Evolutionary conservation across 1,140 invertebrate genomes (phyloP), one percentile per base, ranked within the genome.

Genomic region (Lordiphosa stackelbergi): DNA sequence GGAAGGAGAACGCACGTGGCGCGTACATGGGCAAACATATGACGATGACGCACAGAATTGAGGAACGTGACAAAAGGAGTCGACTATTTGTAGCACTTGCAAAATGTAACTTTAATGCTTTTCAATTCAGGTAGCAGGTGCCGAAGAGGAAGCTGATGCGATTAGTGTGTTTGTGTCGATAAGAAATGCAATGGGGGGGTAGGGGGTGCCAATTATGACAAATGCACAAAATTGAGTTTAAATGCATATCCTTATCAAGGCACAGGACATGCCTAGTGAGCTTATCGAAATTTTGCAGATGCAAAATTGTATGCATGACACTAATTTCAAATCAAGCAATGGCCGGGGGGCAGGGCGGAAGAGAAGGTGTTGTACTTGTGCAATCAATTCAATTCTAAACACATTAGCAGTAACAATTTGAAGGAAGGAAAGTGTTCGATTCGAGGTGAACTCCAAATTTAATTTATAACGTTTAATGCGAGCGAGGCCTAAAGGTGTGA

Each of bases 141-240:
- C 16, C 28, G 37, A 35, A 6, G n/a, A 35, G 37, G 7, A 64
- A 13, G 45, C 61, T 61, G 46, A 62, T 51, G 40, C 54, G 64
- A 59, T 65, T 64, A 56, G 55, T 41, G 16, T 38, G 22, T 46
- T 45, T 46, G 58, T 54, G 40, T 22, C 12, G 37, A 34, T 13
- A 13, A 19, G 13, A 10, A 35, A 11, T 43, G 19, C 48, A 19
- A 35, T 12, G 9, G 43, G 24, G 7, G n/a, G 9, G n/a, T n/a
- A 52, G 48, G 53, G 28, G 28, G 22, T 56, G 48, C 45, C 73
- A 81, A 79, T 79, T 81, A 79, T 79, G 75, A 79, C 71, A 79
- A 81, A 81, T 79, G 71, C 75, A 81, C 54, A 54, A 40, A 81
- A 81, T 75, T 61, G 71, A 79, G 56, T 59, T 83, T 41, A 69